phyloP scores from a whole-genome alignment of 2,113 vertebrate species.

The Thinocorus orbignyianus region DNA sequence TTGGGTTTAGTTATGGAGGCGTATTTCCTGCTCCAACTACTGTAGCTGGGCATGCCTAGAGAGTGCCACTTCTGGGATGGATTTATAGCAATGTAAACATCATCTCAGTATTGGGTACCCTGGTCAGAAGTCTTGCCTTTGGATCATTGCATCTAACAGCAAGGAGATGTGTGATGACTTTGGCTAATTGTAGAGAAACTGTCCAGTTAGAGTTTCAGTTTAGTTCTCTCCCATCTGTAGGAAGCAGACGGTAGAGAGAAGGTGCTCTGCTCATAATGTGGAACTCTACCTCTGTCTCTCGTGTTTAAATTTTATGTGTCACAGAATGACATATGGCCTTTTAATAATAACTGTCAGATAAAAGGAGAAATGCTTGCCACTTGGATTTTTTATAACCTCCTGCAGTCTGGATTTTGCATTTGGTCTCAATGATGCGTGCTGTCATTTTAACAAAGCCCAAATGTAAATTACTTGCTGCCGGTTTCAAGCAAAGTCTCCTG shows the following conservation, averaged over 20 bases:
- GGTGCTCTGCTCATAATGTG: not conserved
- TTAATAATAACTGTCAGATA: conserved; percentile 71
- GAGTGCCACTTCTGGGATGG: not conserved
- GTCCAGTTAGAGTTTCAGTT: not conserved
- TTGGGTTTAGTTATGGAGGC: not conserved
- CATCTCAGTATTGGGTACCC: not conserved
- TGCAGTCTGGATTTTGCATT: conserved; percentile 63
- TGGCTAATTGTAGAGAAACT: not conserved
- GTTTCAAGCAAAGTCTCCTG: conserved; percentile 63
- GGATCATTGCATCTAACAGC: not conserved
- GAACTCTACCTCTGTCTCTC: conserved; percentile 43
- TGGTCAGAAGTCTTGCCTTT: not conserved
- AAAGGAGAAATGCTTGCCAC: conserved; percentile 65
- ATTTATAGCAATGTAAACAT: not conserved
- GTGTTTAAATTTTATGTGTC: conserved; percentile 30
- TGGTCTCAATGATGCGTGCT: conserved; percentile 64
- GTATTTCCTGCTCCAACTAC: not conserved
- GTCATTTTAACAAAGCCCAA: conserved; percentile 72
- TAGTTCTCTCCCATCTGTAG: not conserved
- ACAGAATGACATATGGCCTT: conserved; percentile 27
- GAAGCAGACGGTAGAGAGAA: not conserved
- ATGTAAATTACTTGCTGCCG: conserved; percentile 74
- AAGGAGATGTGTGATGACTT: not conserved
- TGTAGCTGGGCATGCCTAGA: not conserved
- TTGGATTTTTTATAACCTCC: conserved; percentile 67